phyloP scores from a whole-genome alignment of 2,113 vertebrate species.

The Hemiprocne comata region DNA sequence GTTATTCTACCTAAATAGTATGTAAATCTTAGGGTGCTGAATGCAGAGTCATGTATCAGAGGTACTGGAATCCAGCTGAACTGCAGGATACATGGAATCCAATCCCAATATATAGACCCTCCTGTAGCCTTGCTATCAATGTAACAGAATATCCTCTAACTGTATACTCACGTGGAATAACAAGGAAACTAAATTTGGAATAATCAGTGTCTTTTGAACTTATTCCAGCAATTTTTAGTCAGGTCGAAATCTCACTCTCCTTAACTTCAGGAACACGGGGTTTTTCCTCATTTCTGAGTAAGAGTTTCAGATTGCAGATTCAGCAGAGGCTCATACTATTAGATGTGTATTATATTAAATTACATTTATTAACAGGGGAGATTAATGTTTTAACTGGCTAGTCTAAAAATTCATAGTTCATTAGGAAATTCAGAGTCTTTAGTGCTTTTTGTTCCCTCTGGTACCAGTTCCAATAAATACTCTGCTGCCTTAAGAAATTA shows the following conservation, averaged over 20 bases:
- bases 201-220: neutral
- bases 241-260: neutral
- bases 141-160: neutral
- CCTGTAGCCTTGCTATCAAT: neutral
- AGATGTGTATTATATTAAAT: neutral
- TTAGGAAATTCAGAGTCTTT: neutral
- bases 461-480: neutral
- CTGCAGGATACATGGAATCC: neutral
- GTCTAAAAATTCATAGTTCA: neutral
- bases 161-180: neutral
- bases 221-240: neutral
- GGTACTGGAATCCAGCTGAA: neutral
- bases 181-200: neutral
- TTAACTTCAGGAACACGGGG: neutral
- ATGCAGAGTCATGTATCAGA: neutral
- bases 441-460: neutral
- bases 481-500: neutral
- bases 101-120: neutral
- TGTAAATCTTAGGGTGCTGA: neutral
- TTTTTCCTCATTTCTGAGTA: neutral
- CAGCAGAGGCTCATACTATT: neutral
- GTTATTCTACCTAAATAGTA: neutral
- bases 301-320: neutral
- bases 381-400: constrained; percentile 1
- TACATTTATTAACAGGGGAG: neutral